Percentiles rank a stretch among this genome's conserved stretches.
Evolutionary conservation across 1,140 invertebrate genomes (phyloP).

Genomic region (Polyergus mexicanus): DNA sequence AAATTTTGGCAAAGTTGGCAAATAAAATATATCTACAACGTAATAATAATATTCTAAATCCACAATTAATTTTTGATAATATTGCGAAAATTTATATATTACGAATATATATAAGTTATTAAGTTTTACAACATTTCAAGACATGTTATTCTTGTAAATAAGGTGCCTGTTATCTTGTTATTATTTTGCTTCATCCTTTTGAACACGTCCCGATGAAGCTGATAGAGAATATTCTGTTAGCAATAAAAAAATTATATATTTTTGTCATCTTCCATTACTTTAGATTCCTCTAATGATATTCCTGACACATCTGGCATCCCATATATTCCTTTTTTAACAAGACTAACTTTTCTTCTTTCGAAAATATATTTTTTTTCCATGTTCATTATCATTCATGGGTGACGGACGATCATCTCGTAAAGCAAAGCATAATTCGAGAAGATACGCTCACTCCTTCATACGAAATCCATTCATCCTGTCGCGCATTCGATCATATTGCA

Average conservation of each 20-base stretch:
- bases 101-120: slow-evolving; percentile 21
- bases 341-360: background rate
- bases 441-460: slow-evolving; percentile 40
- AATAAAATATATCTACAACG: slow-evolving; percentile 38
- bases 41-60: slow-evolving; percentile 33
- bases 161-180: slow-evolving; percentile 34
- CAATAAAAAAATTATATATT: slow-evolving; percentile 49
- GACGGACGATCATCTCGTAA: slow-evolving; percentile 43
- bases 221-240: slow-evolving; percentile 62
- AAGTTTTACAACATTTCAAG: slow-evolving; percentile 46
- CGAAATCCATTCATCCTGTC: slow-evolving; percentile 44
- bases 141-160: slow-evolving; percentile 40
- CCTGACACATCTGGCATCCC: background rate
- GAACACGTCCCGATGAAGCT: slow-evolving; percentile 35
- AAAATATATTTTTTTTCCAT: slow-evolving; percentile 7
- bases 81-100: slow-evolving; percentile 33
- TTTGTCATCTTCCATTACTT: slow-evolving; percentile 35
- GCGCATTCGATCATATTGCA: slow-evolving; percentile 83
- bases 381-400: slow-evolving; percentile 44
- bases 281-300: slow-evolving; percentile 15
- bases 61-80: slow-evolving; percentile 13
- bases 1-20: slow-evolving; percentile 13
- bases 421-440: slow-evolving; percentile 36
- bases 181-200: slow-evolving; percentile 40
- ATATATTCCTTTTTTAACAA: background rate